Base-by-base conservation (phyloP, 2,797 vertebrate species). In the Margarornis squamiger region DNA sequence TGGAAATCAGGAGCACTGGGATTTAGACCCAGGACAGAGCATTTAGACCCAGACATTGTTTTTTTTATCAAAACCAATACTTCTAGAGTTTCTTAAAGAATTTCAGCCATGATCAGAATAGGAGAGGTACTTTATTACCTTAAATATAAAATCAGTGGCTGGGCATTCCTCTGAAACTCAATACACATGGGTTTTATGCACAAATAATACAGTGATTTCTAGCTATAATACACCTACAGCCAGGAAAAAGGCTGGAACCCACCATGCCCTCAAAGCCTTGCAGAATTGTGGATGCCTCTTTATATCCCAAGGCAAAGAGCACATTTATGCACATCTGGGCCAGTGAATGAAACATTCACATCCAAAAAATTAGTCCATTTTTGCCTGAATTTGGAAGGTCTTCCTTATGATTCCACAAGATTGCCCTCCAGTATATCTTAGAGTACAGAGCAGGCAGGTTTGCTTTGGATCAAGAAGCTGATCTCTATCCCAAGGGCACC, bases 401-500 rank as follows among this genome's bases (percentile, higher is more conserved):
- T 82, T 75, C 46, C 11, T 29, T 62, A 19, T 14, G 38, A 65
- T 54, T 72, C 75, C 61, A 82, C 30, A 54, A 90, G 43, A 55
- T 76, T 95, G 51, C 39, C 82, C 73, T 55, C 48, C 68, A 88
- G 46, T 20, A 5, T 13, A 63, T 66, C 49, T 39, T 8, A 36
- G 66, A 70, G n/a, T 13, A 41, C 20, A n/a, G 72, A 92, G 68
- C 0, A 79, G 72, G 70, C 91, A 92, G 83, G 63, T 95, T 94
- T 93, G 93, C 75, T 89, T 86, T 95, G 97, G 93, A 93, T 79
- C 45, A 76, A 85, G 90, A 73, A 86, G 88, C 59, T 88, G 91
- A 54, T 91, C 78, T 75, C 45, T 49, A 48, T 80, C 92, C 92
- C 88, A 93, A 3, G 71, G 90, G 91, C 76, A 94, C 59, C 17